These are phyloP conservation scores for Labeo rohita DNA, from an alignment of 2,113 vertebrate genomes.

Conservation along the genomic window DNA sequence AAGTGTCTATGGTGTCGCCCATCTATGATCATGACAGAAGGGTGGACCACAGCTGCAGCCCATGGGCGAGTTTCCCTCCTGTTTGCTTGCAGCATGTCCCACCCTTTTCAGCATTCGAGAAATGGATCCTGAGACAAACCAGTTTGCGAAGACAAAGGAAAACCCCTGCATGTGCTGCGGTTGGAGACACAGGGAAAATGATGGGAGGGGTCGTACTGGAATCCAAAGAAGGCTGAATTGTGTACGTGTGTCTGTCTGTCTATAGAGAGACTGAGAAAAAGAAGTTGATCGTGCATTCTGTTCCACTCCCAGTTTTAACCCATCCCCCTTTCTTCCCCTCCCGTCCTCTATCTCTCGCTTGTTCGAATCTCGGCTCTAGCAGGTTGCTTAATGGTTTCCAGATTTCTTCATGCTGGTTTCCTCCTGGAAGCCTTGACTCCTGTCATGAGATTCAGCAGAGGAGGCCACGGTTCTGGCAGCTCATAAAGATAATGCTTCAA, in stretches of 20 bases:
- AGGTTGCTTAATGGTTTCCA: slow-evolving; percentile 84
- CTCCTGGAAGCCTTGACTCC: slow-evolving; percentile 71
- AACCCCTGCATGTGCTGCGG: not conserved
- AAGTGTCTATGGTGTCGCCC: not conserved
- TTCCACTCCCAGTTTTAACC: slow-evolving; percentile 64
- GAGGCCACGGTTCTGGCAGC: slow-evolving; percentile 62
- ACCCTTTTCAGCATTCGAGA: not conserved
- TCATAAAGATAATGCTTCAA: slow-evolving; percentile 50
- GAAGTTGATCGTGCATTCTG: slow-evolving; percentile 69
- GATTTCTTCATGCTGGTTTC: slow-evolving; percentile 73
- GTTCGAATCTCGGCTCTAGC: slow-evolving; percentile 65
- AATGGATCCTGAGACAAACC: not conserved
- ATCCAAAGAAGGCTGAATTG: slow-evolving; percentile 16
- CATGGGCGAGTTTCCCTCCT: not conserved
- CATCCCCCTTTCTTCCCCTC: slow-evolving; percentile 57
- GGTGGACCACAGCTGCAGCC: slow-evolving; percentile 1
- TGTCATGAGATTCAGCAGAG: slow-evolving; percentile 76
- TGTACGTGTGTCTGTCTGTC: slow-evolving; percentile 42
- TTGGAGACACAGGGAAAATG: not conserved
- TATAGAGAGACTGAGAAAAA: slow-evolving; percentile 57
- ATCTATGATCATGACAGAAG: not conserved
- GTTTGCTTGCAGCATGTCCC: not conserved
- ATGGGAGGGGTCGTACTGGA: slow-evolving; percentile 22
- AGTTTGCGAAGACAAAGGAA: slow-evolving; percentile 13
- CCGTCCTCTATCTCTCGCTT: slow-evolving; percentile 32